A percentile compares a stretch with the other conserved stretches of the same genome.
Evolutionary conservation across 2,113 vertebrate species (phyloP).

Genomic region (Machaerirhynchus nigripectus): DNA sequence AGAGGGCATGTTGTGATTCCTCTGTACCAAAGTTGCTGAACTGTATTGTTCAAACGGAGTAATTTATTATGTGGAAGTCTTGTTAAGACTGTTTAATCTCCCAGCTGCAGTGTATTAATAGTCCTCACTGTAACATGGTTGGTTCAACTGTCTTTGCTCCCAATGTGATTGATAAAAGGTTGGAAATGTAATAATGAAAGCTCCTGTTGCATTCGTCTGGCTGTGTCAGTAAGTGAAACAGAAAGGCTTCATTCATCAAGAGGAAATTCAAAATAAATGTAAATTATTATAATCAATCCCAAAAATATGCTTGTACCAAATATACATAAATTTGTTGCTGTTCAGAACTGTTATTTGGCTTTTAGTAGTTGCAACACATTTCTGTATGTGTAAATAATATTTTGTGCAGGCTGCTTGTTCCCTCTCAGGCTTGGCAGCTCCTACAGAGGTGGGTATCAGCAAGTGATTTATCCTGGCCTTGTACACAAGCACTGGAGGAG

Average conservation of each 20-base stretch:
- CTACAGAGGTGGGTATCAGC: neutral
- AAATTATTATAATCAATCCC: conserved; percentile 47
- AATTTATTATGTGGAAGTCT: neutral
- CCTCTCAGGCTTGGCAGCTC: neutral
- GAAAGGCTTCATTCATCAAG: conserved; percentile 43
- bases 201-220: conserved; percentile 25
- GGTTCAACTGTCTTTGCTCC: conserved; percentile 32
- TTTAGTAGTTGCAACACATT: conserved; percentile 45
- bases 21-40: neutral
- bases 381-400: conserved; percentile 41
- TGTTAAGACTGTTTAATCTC: conserved; percentile 41
- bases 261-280: conserved; percentile 58
- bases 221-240: neutral
- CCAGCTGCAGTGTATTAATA: conserved; percentile 12
- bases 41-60: neutral
- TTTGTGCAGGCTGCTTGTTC: conserved; percentile 29
- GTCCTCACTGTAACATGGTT: neutral
- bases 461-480: neutral
- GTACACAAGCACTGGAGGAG: neutral
- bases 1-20: neutral
- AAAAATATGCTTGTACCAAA: conserved; percentile 41
- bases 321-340: conserved; percentile 51
- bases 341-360: conserved; percentile 57
- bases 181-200: conserved; percentile 8
- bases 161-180: conserved; percentile 29